These are phyloP conservation scores for Cheilosia vernalis DNA, from an alignment of 2,888 invertebrate species.

Conservation along the genomic window DNA sequence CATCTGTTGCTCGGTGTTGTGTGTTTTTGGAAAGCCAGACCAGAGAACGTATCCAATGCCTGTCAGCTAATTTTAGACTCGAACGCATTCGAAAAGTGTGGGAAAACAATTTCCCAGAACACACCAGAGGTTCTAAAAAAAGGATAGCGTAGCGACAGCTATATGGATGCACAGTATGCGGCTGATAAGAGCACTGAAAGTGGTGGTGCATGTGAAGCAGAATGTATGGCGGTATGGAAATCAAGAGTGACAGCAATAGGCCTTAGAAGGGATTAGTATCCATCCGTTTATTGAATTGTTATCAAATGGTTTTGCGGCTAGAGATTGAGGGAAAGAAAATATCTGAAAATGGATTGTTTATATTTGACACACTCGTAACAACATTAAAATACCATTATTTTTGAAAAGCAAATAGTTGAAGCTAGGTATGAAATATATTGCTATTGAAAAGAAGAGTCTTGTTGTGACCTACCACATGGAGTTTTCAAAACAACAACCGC, in stretches of 20 bases:
- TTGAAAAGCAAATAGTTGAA: no score
- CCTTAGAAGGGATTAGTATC: neutral
- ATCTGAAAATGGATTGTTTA: no score
- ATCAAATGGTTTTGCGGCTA: no score
- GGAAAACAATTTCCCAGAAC: conserved; percentile 72
- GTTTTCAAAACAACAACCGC: no score
- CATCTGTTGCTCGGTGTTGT: conserved; percentile 62
- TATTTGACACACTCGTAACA: no score
- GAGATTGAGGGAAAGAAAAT: no score
- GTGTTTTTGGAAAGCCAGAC: conserved; percentile 28
- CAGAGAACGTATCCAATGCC: conserved; percentile 41
- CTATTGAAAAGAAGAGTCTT: no score
- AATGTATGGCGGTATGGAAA: conserved; percentile 4
- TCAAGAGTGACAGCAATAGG: neutral
- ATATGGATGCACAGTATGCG: neutral
- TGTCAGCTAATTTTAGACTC: conserved; percentile 60
- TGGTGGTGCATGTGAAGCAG: conserved; percentile 27
- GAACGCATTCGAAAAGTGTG: conserved; percentile 68
- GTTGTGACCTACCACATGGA: no score
- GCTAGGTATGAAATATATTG: no score
- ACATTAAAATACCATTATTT: no score
- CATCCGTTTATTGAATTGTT: no score
- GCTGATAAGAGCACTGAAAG: conserved; percentile 15
- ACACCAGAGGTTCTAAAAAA: conserved; percentile 39
- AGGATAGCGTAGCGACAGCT: conserved; percentile 34